These are phyloP conservation scores for Drosophila pandora DNA, from an alignment of 1,140 invertebrate genomes.

Conservation along the genomic window DNA sequence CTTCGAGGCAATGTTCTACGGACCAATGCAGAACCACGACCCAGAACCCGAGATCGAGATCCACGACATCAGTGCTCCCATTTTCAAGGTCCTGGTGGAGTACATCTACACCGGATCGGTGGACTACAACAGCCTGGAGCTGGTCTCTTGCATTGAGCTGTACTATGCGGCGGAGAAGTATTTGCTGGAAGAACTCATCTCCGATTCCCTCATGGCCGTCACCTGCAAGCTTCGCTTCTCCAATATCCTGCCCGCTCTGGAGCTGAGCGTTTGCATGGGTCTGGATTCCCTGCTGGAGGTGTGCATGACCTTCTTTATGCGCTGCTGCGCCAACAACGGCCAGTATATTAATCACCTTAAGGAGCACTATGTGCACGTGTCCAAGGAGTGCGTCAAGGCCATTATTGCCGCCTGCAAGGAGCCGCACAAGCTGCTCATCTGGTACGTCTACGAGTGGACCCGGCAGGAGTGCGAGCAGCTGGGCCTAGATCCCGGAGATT, in stretches of 20 bases:
- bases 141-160: conserved; percentile 75
- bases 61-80: conserved; percentile 70
- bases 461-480: conserved; percentile 74
- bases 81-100: conserved; percentile 69
- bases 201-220: conserved; percentile 59
- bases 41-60: conserved; percentile 72
- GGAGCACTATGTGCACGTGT: conserved; percentile 73
- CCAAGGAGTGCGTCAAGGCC: conserved; percentile 79
- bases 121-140: conserved; percentile 55
- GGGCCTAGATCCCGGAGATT: conserved; percentile 55
- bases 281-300: conserved; percentile 70
- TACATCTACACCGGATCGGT: conserved; percentile 73
- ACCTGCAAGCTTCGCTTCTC: conserved; percentile 69
- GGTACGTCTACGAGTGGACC: conserved; percentile 82
- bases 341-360: conserved; percentile 71
- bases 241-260: conserved; percentile 76
- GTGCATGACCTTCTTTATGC: conserved; percentile 76
- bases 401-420: conserved; percentile 77
- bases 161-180: conserved; percentile 83
- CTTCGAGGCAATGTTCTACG: conserved; percentile 91
- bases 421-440: conserved; percentile 69
- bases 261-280: conserved; percentile 76
- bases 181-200: conserved; percentile 70
- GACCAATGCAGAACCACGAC: conserved; percentile 86
- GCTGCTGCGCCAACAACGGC: conserved; percentile 74